phyloP scores from a whole-genome alignment of 30 jellyfish, hydroid and myxozoan genomes.

The Sanderia malayensis region DNA sequence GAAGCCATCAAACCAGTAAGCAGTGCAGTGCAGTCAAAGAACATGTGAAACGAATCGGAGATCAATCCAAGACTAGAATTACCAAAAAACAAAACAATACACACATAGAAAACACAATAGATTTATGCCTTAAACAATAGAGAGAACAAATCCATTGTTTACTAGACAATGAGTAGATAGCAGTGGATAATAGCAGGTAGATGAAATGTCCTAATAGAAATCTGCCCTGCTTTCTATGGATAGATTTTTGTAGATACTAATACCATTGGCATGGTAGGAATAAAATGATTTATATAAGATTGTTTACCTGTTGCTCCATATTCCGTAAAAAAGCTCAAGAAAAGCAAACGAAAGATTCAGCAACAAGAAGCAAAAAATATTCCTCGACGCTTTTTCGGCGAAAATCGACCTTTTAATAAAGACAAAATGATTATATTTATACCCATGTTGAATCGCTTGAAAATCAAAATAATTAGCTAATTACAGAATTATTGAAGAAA shows the following conservation, averaged over 20 bases:
- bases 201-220: too few relatives aligned
- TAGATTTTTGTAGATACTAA: too few relatives aligned
- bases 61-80: conserved; percentile 89
- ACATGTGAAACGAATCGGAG: conserved; percentile 99
- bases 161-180: too few relatives aligned
- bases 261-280: too few relatives aligned
- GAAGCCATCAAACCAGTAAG: conserved; percentile 96
- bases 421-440: not conserved
- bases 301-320: conserved; percentile 96
- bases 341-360: conserved; percentile 90
- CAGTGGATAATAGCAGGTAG: too few relatives aligned
- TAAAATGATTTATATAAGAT: too few relatives aligned
- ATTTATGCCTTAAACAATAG: too few relatives aligned
- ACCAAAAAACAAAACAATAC: not conserved
- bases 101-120: not conserved
- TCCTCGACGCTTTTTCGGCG: conserved; percentile 90
- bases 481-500: too few relatives aligned
- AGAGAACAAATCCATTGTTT: too few relatives aligned
- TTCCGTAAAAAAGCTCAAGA: conserved; percentile 94
- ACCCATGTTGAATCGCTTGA: too few relatives aligned
- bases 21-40: conserved; percentile 98
- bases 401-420: conserved; percentile 68
- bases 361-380: conserved; percentile 81
- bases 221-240: too few relatives aligned
- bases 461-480: too few relatives aligned